Conservation (phyloP, 2,797 vertebrate species). For the Oryzias dopingdopingensis region DNA sequence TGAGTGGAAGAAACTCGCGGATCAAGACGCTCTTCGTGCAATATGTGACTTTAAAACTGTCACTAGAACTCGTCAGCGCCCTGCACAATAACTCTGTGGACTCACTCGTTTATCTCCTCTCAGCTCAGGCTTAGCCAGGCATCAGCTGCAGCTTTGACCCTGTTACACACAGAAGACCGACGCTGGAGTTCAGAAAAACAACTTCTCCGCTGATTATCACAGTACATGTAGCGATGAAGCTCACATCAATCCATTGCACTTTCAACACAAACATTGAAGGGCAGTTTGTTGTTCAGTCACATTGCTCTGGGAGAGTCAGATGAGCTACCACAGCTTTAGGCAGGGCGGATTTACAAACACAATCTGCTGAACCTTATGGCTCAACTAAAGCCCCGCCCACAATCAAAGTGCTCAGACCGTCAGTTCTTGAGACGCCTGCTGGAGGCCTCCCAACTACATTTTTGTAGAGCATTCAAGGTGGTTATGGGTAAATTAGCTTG, state of each 20-base stretch:
- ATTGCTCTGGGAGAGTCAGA: not conserved
- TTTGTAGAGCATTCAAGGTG: too few relatives aligned
- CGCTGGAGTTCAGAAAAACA: conserved; percentile 14
- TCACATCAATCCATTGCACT: not conserved
- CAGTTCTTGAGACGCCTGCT: too few relatives aligned
- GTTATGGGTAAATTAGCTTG: too few relatives aligned
- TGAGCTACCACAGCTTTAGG: conserved; percentile 8
- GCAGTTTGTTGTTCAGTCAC: not conserved
- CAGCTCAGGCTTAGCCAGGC: conserved; percentile 60
- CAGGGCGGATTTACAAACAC: conserved; percentile 22
- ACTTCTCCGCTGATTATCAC: not conserved
- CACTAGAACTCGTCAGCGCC: not conserved
- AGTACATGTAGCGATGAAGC: not conserved
- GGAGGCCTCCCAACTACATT: too few relatives aligned
- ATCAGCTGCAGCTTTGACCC: conserved; percentile 58
- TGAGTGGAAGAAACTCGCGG: conserved; percentile 13
- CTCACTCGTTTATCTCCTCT: conserved; percentile 56
- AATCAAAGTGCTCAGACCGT: not conserved
- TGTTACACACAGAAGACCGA: conserved; percentile 63
- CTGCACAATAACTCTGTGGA: not conserved
- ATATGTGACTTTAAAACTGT: not conserved
- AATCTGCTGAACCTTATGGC: conserved; percentile 19
- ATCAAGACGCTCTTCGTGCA: not conserved
- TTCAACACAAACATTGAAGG: accelerated
- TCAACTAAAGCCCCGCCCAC: not conserved